These are phyloP conservation scores for Seriola rivoliana DNA, from an alignment of 2,113 vertebrate genomes.

Conservation along the genomic window DNA sequence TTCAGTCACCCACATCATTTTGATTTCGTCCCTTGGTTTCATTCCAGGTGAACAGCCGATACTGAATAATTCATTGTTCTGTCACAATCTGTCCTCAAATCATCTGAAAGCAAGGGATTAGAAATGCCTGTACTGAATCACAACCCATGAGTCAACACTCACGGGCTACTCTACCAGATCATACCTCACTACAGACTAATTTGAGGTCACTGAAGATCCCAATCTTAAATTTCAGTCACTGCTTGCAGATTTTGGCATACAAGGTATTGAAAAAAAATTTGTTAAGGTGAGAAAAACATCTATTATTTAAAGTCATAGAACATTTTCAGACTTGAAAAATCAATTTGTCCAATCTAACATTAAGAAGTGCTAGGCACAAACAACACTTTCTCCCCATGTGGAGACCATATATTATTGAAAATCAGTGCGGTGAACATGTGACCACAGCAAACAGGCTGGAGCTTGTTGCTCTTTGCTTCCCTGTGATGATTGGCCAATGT, in stretches of 20 bases:
- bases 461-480: slow-evolving; percentile 72
- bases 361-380: slow-evolving; percentile 8
- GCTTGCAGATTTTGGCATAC: neutral
- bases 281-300: neutral
- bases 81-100: slow-evolving; percentile 55
- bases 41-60: slow-evolving; percentile 60
- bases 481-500: slow-evolving; percentile 68
- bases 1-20: slow-evolving; percentile 52
- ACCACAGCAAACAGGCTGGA: slow-evolving; percentile 57
- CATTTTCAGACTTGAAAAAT: slow-evolving; percentile 11
- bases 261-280: neutral
- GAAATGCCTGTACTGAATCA: slow-evolving; percentile 52
- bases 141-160: slow-evolving; percentile 38
- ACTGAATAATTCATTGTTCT: slow-evolving; percentile 69
- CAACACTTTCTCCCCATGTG: slow-evolving; percentile 9
- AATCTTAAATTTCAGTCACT: slow-evolving; percentile 10
- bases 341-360: neutral
- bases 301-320: neutral
- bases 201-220: slow-evolving; percentile 19
- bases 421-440: slow-evolving; percentile 26
- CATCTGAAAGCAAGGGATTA: slow-evolving; percentile 54
- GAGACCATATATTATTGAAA: slow-evolving; percentile 39
- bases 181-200: slow-evolving; percentile 4
- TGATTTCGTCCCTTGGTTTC: slow-evolving; percentile 51
- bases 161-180: slow-evolving; percentile 1